Conservation (phyloP, 2,888 invertebrate species). For the Nebria brevicollis region DNA sequence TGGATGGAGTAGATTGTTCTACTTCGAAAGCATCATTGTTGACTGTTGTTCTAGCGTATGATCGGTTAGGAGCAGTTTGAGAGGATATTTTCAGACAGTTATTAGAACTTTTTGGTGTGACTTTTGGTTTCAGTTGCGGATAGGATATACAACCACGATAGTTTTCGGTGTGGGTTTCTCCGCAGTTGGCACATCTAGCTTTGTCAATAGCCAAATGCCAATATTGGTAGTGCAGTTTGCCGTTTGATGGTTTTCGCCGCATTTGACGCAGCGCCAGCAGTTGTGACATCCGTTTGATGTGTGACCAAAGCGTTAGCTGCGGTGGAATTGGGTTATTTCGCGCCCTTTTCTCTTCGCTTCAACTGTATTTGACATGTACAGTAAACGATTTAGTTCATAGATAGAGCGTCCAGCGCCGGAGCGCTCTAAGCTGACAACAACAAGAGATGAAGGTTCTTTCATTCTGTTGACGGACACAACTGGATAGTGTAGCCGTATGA, state of each 20-base stretch:
- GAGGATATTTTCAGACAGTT: too few species aligned
- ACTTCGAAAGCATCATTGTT: too few species aligned
- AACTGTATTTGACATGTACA: conserved; percentile 57
- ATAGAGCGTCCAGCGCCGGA: conserved; percentile 15
- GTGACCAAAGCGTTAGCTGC: conserved; percentile 49
- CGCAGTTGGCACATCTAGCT: conserved; percentile 6
- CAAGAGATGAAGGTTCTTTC: conserved; percentile 54
- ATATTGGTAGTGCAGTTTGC: conserved; percentile 23
- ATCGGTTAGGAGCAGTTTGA: too few species aligned
- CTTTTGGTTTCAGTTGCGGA: background rate
- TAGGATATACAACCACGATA: background rate
- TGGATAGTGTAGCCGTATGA: conserved; percentile 57
- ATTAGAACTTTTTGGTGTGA: too few species aligned
- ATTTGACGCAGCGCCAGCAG: conserved; percentile 47
- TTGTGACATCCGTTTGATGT: conserved; percentile 48
- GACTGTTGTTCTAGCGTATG: too few species aligned
- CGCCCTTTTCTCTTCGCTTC: conserved; percentile 56
- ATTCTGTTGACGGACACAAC: conserved; percentile 59
- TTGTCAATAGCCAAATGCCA: background rate
- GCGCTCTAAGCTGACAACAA: conserved; percentile 54
- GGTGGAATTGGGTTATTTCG: conserved; percentile 48
- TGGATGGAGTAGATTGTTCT: too few species aligned
- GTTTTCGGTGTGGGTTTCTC: background rate
- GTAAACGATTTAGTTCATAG: conserved; percentile 54
- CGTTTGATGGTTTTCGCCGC: conserved; percentile 46